Conservation (phyloP, 2,797 vertebrate genomes). For the Pantherophis alleghaniensis region DNA sequence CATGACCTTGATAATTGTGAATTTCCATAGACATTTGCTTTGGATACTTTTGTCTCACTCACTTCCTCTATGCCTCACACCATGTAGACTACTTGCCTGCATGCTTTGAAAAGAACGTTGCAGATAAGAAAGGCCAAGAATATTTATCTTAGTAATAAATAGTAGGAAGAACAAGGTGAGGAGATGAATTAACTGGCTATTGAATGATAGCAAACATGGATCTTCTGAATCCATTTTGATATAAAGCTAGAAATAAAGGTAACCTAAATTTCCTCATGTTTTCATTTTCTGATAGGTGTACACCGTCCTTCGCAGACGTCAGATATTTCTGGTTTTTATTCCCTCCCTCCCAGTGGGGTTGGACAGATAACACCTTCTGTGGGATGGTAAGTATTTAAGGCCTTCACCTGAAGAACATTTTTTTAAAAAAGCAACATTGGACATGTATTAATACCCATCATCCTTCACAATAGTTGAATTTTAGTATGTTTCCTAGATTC, state of each 20-base stretch:
- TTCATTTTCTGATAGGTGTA: constrained; percentile 75
- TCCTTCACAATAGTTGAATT: neutral
- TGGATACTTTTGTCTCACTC: neutral
- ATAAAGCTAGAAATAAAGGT: neutral
- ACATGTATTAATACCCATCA: neutral
- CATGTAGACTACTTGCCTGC: neutral
- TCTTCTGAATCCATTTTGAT: neutral
- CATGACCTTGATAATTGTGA: neutral
- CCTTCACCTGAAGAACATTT: neutral
- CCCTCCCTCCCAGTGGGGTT: constrained; percentile 87
- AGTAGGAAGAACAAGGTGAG: neutral
- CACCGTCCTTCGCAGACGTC: constrained; percentile 90
- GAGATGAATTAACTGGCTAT: neutral
- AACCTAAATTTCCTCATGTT: neutral
- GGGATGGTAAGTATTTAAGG: constrained; percentile 87
- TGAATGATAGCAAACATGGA: neutral
- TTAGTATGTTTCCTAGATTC: neutral
- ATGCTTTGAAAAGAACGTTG: neutral
- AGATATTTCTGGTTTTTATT: constrained; percentile 93
- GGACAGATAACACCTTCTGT: constrained; percentile 92
- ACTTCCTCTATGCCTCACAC: neutral
- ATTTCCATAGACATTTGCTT: neutral
- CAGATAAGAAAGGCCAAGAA: neutral
- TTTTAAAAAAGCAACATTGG: neutral
- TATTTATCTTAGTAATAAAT: neutral